Evolutionary conservation across 1,140 invertebrate species (phyloP).

Genomic region (Nebria ingens): DNA sequence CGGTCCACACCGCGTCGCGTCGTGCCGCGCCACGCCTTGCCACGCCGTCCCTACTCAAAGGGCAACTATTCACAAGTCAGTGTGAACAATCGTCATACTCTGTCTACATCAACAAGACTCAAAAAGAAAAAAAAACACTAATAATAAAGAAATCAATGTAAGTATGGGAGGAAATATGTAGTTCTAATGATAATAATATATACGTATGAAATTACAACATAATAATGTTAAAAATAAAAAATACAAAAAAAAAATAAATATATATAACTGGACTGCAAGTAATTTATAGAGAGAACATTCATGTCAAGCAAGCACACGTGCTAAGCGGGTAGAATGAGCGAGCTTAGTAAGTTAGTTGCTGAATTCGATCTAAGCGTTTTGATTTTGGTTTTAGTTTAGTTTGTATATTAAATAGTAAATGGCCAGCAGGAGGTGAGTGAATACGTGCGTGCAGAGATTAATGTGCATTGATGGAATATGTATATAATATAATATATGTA

Average conservation of each 20-base stretch:
- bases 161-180: too few relatives aligned
- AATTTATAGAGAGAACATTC: background rate
- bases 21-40: background rate
- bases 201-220: background rate
- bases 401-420: too few relatives aligned
- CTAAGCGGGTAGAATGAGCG: too few relatives aligned
- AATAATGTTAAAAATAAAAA: slow-evolving; percentile 1
- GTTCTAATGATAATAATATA: too few relatives aligned
- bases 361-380: background rate
- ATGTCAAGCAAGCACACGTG: background rate
- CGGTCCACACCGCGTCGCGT: background rate
- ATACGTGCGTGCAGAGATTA: background rate
- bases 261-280: background rate
- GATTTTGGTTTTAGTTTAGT: too few relatives aligned
- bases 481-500: slow-evolving; percentile 1
- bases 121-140: background rate
- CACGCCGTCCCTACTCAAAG: background rate
- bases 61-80: background rate
- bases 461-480: background rate
- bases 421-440: background rate
- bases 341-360: too few relatives aligned
- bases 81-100: background rate
- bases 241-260: background rate
- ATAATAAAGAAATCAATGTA: background rate
- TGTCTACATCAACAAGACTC: background rate